Percentiles rank a stretch among this genome's conserved stretches.
phyloP scores from a whole-genome alignment of 2,888 invertebrate species.

The Dynastes maya region DNA sequence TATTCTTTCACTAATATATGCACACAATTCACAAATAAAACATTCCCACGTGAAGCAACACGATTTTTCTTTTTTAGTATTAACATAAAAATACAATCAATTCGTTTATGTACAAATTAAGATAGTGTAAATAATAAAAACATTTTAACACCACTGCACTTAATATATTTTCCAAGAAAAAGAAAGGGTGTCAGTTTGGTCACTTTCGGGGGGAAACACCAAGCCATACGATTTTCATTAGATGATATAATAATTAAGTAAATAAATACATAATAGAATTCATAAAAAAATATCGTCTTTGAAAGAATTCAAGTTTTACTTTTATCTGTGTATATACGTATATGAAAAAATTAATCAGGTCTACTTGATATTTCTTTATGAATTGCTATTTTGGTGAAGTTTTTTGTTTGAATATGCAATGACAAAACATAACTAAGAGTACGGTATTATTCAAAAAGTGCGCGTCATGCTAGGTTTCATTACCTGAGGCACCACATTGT shows the following conservation, averaged over 20 bases:
- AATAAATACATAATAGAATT: not conserved
- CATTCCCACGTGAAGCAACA: not conserved
- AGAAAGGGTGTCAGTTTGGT: too few relatives aligned
- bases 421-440: slow-evolving; percentile 65
- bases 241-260: too few relatives aligned
- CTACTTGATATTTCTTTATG: slow-evolving; percentile 35
- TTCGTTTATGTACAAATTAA: not conserved
- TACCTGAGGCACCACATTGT: slow-evolving; percentile 66
- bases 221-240: not conserved
- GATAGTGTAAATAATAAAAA: not conserved
- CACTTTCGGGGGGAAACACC: not conserved
- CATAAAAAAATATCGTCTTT: slow-evolving; percentile 26
- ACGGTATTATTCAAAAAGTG: slow-evolving; percentile 61
- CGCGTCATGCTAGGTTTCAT: slow-evolving; percentile 68
- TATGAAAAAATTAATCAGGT: not conserved
- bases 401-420: slow-evolving; percentile 22
- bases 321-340: not conserved
- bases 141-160: slow-evolving; percentile 4
- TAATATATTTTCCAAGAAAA: not conserved
- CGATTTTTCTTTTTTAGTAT: not conserved
- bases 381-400: not conserved
- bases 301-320: not conserved
- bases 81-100: not conserved
- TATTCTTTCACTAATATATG: not conserved
- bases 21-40: not conserved